These are phyloP conservation scores for Brachionus calyciflorus DNA, from an alignment of 1,140 invertebrate genomes.

Conservation along the genomic window DNA sequence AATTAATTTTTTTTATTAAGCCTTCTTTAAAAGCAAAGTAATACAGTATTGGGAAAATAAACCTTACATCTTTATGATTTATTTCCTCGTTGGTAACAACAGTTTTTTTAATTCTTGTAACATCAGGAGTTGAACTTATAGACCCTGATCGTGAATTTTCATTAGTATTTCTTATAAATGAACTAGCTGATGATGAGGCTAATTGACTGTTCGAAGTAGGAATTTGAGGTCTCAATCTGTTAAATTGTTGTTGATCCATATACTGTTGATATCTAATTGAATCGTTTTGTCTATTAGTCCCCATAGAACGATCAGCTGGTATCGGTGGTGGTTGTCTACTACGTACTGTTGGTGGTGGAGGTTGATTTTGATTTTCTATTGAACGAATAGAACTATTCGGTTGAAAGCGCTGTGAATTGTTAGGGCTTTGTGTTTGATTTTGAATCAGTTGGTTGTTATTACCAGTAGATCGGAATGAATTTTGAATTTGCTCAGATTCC, in stretches of 20 bases:
- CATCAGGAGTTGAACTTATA: conserved; percentile 10
- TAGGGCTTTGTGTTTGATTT: conserved; percentile 3
- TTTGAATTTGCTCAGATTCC: neutral
- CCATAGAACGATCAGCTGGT: neutral
- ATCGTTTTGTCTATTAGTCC: neutral
- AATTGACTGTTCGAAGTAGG: neutral
- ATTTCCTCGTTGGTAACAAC: neutral
- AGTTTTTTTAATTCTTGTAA: neutral
- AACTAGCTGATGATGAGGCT: neutral
- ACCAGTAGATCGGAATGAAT: neutral
- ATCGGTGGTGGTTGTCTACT: conserved; percentile 23
- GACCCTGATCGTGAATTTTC: conserved; percentile 20
- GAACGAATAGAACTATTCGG: neutral
- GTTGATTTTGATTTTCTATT: neutral
- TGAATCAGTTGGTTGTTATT: neutral
- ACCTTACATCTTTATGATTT: conserved; percentile 14
- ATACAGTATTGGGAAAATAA: neutral
- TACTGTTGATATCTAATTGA: neutral
- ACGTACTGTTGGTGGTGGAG: neutral
- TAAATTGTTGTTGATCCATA: neutral
- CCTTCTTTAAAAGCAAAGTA: no score
- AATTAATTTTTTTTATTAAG: no score
- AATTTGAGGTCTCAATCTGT: neutral
- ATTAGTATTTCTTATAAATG: conserved; percentile 10
- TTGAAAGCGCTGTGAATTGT: neutral